Evolutionary conservation across 1,140 invertebrate species (phyloP).

Genomic region (Heliconius hewitsoni): DNA sequence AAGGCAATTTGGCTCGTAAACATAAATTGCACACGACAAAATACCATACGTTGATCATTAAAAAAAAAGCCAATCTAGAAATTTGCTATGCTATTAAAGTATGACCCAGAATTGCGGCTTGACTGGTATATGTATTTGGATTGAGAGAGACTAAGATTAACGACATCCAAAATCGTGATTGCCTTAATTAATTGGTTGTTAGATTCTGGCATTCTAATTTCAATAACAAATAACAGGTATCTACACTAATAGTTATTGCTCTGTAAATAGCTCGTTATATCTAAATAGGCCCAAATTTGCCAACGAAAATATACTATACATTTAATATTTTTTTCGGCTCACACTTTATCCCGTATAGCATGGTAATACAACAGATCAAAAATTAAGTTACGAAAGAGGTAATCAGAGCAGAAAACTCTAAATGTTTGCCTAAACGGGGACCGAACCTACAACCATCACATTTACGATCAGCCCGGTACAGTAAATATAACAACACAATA

Average conservation of each 20-base stretch:
- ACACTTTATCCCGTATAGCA: too few relatives aligned
- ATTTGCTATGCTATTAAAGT: slow-evolving; percentile 59
- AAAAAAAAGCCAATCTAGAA: slow-evolving; percentile 39
- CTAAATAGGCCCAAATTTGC: not conserved
- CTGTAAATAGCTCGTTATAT: not conserved
- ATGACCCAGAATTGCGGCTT: slow-evolving; percentile 56
- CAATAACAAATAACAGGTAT: slow-evolving; percentile 19
- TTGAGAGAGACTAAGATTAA: slow-evolving; percentile 36
- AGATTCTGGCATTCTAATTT: slow-evolving; percentile 41
- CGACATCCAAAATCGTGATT: slow-evolving; percentile 40
- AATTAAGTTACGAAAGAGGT: not conserved
- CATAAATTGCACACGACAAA: slow-evolving; percentile 39
- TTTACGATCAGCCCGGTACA: too few relatives aligned
- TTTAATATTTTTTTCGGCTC: too few relatives aligned
- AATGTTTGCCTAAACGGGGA: too few relatives aligned
- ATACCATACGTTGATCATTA: slow-evolving; percentile 39
- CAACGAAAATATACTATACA: too few relatives aligned
- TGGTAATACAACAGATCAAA: not conserved
- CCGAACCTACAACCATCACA: too few relatives aligned
- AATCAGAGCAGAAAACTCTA: too few relatives aligned
- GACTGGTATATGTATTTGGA: slow-evolving; percentile 34
- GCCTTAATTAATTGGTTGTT: slow-evolving; percentile 46
- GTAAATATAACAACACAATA: not conserved
- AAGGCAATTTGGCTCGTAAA: slow-evolving; percentile 36
- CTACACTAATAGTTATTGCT: slow-evolving; percentile 11